Conservation (phyloP, 2,113 vertebrate genomes). For the Bubo blakistoni region DNA sequence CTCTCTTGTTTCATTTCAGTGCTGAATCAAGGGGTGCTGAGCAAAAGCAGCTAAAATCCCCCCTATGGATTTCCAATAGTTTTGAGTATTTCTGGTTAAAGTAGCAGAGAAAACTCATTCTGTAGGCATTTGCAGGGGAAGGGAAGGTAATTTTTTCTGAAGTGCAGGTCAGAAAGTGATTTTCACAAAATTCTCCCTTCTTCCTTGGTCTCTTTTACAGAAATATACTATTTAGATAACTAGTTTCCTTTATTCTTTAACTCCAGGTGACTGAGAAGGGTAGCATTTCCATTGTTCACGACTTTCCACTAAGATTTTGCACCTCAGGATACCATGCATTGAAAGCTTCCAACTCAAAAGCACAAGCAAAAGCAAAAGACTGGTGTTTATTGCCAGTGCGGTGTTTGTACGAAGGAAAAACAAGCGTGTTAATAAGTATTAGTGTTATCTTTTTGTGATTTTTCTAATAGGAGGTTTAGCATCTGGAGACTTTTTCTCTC, state of each 20-base stretch:
- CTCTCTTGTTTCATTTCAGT: background rate
- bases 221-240: background rate
- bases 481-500: background rate
- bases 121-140: background rate
- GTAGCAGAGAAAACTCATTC: background rate
- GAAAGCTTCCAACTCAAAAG: constrained; percentile 20
- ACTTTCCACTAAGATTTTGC: constrained; percentile 2
- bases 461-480: background rate
- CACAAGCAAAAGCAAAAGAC: background rate
- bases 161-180: background rate
- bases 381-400: background rate
- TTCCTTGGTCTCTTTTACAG: background rate
- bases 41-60: background rate
- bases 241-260: background rate
- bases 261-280: background rate
- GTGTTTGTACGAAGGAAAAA: background rate
- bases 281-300: background rate
- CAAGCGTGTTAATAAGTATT: background rate
- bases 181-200: background rate
- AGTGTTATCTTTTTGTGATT: background rate
- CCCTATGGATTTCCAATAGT: background rate
- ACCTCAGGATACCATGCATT: background rate
- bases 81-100: background rate
- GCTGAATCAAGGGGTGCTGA: background rate
- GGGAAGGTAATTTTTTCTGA: background rate